Evolutionary conservation across 2,888 invertebrate species (phyloP).

Genomic region (Maniola hyperantus): DNA sequence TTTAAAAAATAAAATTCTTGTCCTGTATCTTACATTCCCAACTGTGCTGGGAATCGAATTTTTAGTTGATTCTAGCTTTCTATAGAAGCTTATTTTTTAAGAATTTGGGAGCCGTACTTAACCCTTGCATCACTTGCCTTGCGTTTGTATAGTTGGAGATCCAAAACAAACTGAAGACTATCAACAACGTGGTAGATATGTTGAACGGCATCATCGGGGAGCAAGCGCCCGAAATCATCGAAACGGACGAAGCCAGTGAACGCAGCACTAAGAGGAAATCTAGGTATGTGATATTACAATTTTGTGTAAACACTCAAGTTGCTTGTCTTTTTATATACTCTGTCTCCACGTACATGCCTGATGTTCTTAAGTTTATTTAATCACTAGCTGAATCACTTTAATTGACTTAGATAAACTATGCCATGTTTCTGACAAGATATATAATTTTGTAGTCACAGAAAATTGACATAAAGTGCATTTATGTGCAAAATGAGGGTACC

Average conservation of each 20-base stretch:
- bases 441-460: no score
- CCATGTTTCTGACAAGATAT: no score
- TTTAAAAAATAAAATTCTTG: conserved; percentile 1
- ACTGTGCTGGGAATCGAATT: conserved; percentile 39
- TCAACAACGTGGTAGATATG: conserved; percentile 94
- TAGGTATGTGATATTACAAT: conserved; percentile 58
- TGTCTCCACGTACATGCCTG: neutral
- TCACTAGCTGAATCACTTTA: no score
- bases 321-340: conserved; percentile 17
- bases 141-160: conserved; percentile 85
- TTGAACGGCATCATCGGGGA: conserved; percentile 92
- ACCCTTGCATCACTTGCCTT: conserved; percentile 44
- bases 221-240: conserved; percentile 66
- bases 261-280: conserved; percentile 66
- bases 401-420: no score
- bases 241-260: conserved; percentile 50
- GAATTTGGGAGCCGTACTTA: conserved; percentile 33
- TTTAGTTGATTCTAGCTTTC: conserved; percentile 45
- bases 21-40: conserved; percentile 23
- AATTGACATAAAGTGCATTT: no score
- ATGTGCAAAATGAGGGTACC: no score
- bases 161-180: conserved; percentile 90
- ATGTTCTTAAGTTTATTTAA: neutral
- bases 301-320: neutral
- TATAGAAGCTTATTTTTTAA: conserved; percentile 36